phyloP scores from a whole-genome alignment of 2,888 invertebrate species.

The Drosophila neutralis region DNA sequence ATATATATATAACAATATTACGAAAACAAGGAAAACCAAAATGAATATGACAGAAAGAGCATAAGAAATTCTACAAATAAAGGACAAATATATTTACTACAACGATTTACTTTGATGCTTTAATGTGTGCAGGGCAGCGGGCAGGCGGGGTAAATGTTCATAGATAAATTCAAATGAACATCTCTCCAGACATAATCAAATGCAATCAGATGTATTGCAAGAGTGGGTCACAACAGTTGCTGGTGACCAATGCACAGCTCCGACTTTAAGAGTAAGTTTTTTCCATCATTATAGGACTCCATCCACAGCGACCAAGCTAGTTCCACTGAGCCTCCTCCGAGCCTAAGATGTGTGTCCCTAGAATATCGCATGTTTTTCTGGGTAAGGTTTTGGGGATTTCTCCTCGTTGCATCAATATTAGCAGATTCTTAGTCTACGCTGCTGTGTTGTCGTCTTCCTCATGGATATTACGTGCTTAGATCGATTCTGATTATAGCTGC shows the following conservation, averaged over 20 bases:
- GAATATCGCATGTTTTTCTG: neutral
- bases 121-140: neutral
- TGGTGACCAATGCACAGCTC: neutral
- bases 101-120: slow-evolving; percentile 21
- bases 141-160: neutral
- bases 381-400: neutral
- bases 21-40: slow-evolving; percentile 22
- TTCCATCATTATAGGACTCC: neutral
- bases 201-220: neutral
- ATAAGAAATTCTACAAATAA: slow-evolving; percentile 72
- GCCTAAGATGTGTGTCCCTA: neutral
- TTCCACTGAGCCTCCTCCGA: neutral
- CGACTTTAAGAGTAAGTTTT: neutral
- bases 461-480: neutral
- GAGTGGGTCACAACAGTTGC: neutral
- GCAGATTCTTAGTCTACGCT: neutral
- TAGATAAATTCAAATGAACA: neutral
- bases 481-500: neutral
- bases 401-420: neutral
- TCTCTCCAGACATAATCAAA: neutral
- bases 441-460: neutral
- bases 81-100: slow-evolving; percentile 78
- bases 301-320: too few relatives aligned
- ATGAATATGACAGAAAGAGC: slow-evolving; percentile 40
- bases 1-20: slow-evolving; percentile 31